A percentile compares a stretch with the other conserved stretches of the same genome.
Evolutionary conservation across 2,113 vertebrate genomes (phyloP).

Genomic region (Polypterus senegalus): DNA sequence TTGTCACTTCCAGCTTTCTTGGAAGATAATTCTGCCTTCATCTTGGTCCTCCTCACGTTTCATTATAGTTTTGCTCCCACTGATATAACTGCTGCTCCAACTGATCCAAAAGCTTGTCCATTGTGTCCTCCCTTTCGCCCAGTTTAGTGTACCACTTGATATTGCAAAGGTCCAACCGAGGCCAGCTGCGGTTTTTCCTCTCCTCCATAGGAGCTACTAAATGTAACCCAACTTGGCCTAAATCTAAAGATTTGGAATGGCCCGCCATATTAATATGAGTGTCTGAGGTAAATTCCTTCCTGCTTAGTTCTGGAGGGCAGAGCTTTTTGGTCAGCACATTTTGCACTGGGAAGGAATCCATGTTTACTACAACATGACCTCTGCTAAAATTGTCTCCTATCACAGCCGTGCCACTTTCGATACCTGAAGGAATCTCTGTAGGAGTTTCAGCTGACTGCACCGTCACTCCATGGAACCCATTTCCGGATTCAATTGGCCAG

Average conservation of each 20-base stretch:
- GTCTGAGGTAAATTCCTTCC: slow-evolving; percentile 24
- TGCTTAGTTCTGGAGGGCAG: neutral
- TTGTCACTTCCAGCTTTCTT: too few species aligned
- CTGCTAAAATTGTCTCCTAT: neutral
- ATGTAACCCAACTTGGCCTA: slow-evolving; percentile 30
- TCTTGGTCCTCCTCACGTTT: too few species aligned
- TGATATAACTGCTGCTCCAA: slow-evolving; percentile 36
- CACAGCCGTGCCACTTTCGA: slow-evolving; percentile 45
- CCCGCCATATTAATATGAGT: slow-evolving; percentile 38
- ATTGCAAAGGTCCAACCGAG: slow-evolving; percentile 58
- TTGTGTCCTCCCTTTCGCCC: slow-evolving; percentile 59
- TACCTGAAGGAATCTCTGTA: slow-evolving; percentile 31
- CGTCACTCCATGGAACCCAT: slow-evolving; percentile 13
- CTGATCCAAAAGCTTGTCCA: slow-evolving; percentile 50
- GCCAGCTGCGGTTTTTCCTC: slow-evolving; percentile 71
- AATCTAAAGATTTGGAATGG: slow-evolving; percentile 53
- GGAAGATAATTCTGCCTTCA: too few species aligned
- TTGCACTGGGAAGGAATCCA: neutral
- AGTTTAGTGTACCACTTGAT: slow-evolving; percentile 62
- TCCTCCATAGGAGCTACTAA: slow-evolving; percentile 40
- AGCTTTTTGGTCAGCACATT: neutral
- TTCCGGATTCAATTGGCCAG: slow-evolving; percentile 35
- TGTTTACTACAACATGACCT: neutral
- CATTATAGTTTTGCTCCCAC: slow-evolving; percentile 35
- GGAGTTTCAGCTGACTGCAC: neutral